Base-by-base conservation (phyloP, 1,140 invertebrate species). In the Brachionus rotundiformis region DNA sequence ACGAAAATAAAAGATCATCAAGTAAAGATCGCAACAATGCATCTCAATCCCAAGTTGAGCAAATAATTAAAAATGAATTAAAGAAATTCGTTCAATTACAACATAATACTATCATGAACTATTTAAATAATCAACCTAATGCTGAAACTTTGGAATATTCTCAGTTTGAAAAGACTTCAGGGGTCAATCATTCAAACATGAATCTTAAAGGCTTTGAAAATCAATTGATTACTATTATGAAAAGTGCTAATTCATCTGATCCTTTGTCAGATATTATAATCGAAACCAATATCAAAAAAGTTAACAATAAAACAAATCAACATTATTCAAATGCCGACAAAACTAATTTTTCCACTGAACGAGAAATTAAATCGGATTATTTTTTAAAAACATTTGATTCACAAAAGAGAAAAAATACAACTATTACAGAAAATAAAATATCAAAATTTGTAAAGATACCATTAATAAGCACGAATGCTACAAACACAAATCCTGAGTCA, bases 21-120 rank as follows among this genome's bases (percentile, higher is more conserved):
- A 19, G 2, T 63, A 8, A 4, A n/a, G 10, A 31, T 27, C 10
- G 7, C 4, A 33, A 68, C 31, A n/a, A 49, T 49, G 16, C 47
- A 8, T 54, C 47, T 7, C 47, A 54, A 8, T 54, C 47, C 3
- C 47, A 54, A n/a, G 47, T 79, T 16, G 47, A 79, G 19, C 47
- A 79, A 33, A 25, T 79, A 1, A 31, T 79, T 10, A 54, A 23
- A 54, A 23, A 63, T 19, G 76, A 79, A 19, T 27, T 79, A 4
- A 79, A 25, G 13, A 54, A 39, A 79, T 59, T 79, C 6, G 76
- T 79, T 54, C 76, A 79, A 79, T 23, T 79, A 11, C 47, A 79
- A 27, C 76, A 79, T 33, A 25, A 54, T 41, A 79, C 76, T 5
- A 47, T 79, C 1, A 79, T 79, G 76, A 79, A 59, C 41, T 79